Evolutionary conservation across 2,888 invertebrate species (phyloP), one percentile per base, ranked within the genome.

Genomic region (Drosophila recens): DNA sequence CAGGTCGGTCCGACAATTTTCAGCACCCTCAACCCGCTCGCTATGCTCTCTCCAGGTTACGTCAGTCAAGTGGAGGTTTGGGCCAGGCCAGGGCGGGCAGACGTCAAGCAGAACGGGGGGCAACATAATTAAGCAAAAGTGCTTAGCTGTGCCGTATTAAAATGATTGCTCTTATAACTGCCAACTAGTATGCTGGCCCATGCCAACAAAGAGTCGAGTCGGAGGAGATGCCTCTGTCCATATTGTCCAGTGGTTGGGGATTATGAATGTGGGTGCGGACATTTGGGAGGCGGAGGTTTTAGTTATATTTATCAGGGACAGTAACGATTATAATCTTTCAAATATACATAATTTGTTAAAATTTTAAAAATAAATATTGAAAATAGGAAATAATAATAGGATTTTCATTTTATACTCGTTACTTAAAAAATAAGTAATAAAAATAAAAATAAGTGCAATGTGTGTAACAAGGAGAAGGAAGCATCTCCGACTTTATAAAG

Each of bases 91-190:
- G 27, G 23, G n/a, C 42, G 57, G 58, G 27, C 46, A 33, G 33
- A 30, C 8, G 30, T 30, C 15, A 11, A 40, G 38, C 6, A 17
- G 48, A 20, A 8, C n/a, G 3, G n/a, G 43, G 51, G 69, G 70
- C 85, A 87, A 85, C 83, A 84, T 84, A 84, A 84, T 84, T 84
- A 84, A 87, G 83, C 83, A 84, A 84, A 84, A 84, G 83, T 84
- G 83, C 83, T 87, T 84, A 87, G 83, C 83, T 84, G 82, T 71
- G 83, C 83, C 80, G 71, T 87, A 84, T 84, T 87, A 84, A 84
- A 84, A 84, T 84, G 83, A 84, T 84, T 84, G 83, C 87, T 84
- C 88, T 84, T 80, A 84, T 84, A 84, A 82, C 87, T 84, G 87
- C 82, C 63, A 79, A 75, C 87, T 79, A 80, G 87, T 69, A 56